Conservation (phyloP, 2,797 vertebrate genomes). For the Silurus aristotelis region DNA sequence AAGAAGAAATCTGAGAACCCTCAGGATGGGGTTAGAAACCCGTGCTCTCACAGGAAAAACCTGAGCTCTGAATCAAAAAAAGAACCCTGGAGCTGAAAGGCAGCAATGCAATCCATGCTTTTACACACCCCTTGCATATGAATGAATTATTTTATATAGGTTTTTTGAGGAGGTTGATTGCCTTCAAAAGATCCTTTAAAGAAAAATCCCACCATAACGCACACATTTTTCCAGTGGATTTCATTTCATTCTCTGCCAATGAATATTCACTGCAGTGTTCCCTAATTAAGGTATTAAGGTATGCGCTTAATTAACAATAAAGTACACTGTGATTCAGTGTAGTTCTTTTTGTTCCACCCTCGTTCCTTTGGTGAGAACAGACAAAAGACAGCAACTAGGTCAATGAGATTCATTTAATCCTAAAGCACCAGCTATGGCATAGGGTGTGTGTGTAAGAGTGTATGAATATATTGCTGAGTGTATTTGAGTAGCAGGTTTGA, state of each 20-base stretch:
- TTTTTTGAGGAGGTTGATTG: neutral
- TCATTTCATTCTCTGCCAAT: neutral
- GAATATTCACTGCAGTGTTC: neutral
- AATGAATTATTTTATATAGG: neutral
- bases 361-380: slow-evolving; percentile 59
- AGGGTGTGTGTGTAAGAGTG: slow-evolving; percentile 33
- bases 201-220: neutral
- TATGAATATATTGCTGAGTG: neutral
- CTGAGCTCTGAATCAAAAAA: neutral
- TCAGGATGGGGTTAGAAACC: neutral
- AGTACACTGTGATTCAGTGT: neutral
- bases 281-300: neutral
- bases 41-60: neutral
- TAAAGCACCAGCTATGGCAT: slow-evolving; percentile 47
- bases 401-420: slow-evolving; percentile 72
- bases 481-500: neutral
- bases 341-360: slow-evolving; percentile 37
- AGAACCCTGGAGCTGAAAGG: neutral
- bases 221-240: no score
- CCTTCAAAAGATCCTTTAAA: neutral
- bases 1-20: neutral
- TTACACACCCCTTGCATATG: no score
- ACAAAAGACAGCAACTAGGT: slow-evolving; percentile 74
- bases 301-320: neutral
- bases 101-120: neutral